These are phyloP conservation scores for Phaonia tiefii DNA, from an alignment of 2,888 invertebrate genomes.

Conservation along the genomic window DNA sequence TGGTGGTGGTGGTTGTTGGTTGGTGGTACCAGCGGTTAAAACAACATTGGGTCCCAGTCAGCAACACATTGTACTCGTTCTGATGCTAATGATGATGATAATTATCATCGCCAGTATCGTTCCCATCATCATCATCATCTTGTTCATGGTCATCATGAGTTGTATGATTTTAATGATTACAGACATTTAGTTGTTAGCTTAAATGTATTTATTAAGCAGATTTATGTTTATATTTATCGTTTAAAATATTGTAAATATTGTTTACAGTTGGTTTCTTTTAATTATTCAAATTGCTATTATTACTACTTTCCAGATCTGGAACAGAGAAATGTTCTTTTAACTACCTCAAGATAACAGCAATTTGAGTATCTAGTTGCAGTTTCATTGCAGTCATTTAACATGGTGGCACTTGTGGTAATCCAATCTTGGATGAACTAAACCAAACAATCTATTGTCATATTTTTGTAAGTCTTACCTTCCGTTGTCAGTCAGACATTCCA, in stretches of 20 bases:
- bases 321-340: constrained; percentile 62
- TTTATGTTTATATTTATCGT: neutral
- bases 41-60: neutral
- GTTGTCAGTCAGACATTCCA: constrained; percentile 11
- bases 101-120: neutral
- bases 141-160: no score
- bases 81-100: neutral
- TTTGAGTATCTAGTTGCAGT: neutral
- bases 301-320: constrained; percentile 54
- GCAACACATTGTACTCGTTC: neutral
- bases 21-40: neutral
- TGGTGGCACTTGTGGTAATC: constrained; percentile 36
- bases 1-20: neutral
- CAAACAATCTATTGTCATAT: no score
- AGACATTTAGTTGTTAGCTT: neutral
- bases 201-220: constrained; percentile 11
- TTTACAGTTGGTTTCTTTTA: constrained; percentile 12
- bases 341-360: constrained; percentile 38
- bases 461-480: no score
- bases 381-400: constrained; percentile 18
- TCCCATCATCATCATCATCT: neutral
- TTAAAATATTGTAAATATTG: constrained; percentile 19
- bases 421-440: constrained; percentile 15
- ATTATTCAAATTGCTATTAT: constrained; percentile 43
- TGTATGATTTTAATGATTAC: no score